Evolutionary conservation across 2,113 vertebrate species (phyloP).

Genomic region (Noctilio leporinus): DNA sequence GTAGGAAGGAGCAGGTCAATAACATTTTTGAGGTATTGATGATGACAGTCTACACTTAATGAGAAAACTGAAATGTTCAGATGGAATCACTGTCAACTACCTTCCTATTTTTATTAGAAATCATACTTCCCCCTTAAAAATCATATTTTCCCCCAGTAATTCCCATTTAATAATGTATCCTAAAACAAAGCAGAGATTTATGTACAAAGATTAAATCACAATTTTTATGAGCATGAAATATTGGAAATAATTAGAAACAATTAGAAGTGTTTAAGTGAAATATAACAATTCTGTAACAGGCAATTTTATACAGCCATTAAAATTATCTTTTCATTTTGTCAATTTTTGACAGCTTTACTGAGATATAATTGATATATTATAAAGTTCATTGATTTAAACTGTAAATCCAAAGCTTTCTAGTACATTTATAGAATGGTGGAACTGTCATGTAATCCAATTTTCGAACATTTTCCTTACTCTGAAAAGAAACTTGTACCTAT

Average conservation of each 20-base stretch:
- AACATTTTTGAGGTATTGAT: not conserved
- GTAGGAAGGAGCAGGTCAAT: not conserved
- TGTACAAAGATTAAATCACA: not conserved
- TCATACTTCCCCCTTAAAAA: not conserved
- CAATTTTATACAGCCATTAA: not conserved
- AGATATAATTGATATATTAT: not conserved
- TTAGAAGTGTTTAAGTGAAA: not conserved
- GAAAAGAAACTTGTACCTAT: not conserved
- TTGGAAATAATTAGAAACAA: conserved; percentile 23
- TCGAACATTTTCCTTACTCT: not conserved
- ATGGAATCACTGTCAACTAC: not conserved
- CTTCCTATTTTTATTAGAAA: conserved; percentile 19
- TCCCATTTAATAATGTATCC: not conserved
- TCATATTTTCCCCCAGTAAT: not conserved
- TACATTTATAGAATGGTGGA: not conserved
- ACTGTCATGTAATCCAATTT: not conserved
- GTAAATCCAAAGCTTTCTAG: not conserved
- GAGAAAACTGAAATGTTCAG: conserved; percentile 26
- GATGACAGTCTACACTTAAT: conserved; percentile 10
- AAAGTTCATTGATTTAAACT: not conserved
- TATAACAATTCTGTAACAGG: not conserved
- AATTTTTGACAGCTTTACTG: not conserved
- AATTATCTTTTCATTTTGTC: not conserved
- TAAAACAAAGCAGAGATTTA: not conserved
- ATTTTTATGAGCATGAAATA: not conserved